These are phyloP conservation scores for Pangasius macronema DNA, from an alignment of 2,797 vertebrate species.

Conservation along the genomic window DNA sequence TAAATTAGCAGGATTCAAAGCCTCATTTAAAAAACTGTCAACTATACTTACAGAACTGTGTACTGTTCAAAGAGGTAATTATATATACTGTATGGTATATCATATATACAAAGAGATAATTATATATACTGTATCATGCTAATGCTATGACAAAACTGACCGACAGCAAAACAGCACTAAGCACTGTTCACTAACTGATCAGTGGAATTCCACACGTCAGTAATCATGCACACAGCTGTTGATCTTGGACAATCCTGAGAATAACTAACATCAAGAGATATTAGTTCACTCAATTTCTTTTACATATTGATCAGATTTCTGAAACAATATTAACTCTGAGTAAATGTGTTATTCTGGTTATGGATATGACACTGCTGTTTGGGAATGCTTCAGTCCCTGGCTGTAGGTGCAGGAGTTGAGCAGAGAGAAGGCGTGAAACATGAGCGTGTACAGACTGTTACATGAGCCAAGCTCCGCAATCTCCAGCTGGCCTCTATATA, in stretches of 20 bases:
- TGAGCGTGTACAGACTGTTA: conserved; percentile 45
- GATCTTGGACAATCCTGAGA: background rate
- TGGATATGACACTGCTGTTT: background rate
- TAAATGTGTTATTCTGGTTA: background rate
- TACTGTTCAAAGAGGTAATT: background rate
- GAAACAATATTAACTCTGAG: background rate
- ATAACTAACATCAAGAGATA: conserved; percentile 24
- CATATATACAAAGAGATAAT: background rate
- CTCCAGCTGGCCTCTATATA: conserved; percentile 39
- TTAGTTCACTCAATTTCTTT: background rate
- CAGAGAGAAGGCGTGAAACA: conserved; percentile 55
- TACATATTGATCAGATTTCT: background rate
- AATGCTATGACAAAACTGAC: background rate
- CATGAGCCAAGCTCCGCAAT: conserved; percentile 28
- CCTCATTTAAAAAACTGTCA: background rate
- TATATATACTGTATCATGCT: background rate
- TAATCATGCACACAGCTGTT: background rate
- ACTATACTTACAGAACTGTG: background rate
- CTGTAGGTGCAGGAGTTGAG: conserved; percentile 27
- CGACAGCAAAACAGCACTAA: conserved; percentile 15
- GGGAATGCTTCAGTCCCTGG: background rate
- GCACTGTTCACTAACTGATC: conserved; percentile 31
- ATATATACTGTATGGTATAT: background rate
- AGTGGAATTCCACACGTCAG: background rate
- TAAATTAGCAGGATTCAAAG: background rate